Percentiles rank a stretch among this genome's conserved stretches.
These are phyloP conservation scores for Mareca strepera DNA, from an alignment of 2,797 vertebrate genomes.

Conservation along the genomic window DNA sequence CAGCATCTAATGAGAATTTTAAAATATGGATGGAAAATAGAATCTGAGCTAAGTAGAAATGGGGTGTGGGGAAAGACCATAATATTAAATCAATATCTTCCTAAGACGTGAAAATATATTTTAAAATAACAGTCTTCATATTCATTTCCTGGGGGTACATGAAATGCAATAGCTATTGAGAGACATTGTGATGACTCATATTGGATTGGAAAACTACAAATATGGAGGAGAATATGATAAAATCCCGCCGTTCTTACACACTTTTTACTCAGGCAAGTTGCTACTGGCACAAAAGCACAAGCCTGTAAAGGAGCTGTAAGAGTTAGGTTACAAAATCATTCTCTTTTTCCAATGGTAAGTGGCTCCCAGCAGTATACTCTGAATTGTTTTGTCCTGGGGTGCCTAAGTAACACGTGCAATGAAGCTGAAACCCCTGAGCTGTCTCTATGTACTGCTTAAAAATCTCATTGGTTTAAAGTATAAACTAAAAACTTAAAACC, in stretches of 20 bases:
- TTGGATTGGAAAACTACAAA: background rate
- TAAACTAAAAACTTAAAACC: background rate
- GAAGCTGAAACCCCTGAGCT: constrained; percentile 6
- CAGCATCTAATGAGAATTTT: background rate
- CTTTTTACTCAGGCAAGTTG: background rate
- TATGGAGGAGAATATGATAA: background rate
- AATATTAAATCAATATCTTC: constrained; percentile 16
- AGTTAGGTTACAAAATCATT: background rate
- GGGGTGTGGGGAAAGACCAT: background rate
- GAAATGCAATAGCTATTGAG: background rate
- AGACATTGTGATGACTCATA: constrained; percentile 2
- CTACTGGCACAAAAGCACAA: background rate
- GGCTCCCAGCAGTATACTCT: background rate
- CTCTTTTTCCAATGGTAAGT: background rate
- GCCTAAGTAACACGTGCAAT: background rate
- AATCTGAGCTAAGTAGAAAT: background rate
- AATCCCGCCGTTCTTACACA: background rate
- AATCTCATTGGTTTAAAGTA: background rate
- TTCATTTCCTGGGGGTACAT: background rate
- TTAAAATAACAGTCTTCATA: constrained; percentile 17
- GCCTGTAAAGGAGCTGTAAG: background rate
- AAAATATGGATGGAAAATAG: background rate
- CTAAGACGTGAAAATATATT: background rate
- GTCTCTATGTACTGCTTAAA: background rate
- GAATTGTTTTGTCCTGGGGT: constrained; percentile 4